These are phyloP conservation scores for Amyelois transitella DNA, from an alignment of 1,140 invertebrate genomes.

Conservation along the genomic window DNA sequence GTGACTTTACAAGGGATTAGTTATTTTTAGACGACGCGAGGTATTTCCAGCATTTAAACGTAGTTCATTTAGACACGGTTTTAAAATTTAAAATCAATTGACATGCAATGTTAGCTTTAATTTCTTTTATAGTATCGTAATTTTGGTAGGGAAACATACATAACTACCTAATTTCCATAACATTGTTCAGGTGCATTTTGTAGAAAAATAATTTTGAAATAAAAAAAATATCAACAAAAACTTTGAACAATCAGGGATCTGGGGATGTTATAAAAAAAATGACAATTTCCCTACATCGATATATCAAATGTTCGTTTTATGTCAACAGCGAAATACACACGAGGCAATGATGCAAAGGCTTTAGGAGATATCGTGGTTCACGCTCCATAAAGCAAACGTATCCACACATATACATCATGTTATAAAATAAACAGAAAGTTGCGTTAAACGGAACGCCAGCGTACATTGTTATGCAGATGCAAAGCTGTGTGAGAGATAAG, in stretches of 20 bases:
- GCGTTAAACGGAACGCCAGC: neutral
- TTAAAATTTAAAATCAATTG: neutral
- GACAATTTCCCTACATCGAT: neutral
- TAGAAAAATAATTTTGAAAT: too few species aligned
- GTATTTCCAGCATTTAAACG: neutral
- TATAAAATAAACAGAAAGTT: conserved; percentile 31
- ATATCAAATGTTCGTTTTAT: conserved; percentile 5
- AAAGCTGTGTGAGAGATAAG: neutral
- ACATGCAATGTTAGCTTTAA: too few species aligned
- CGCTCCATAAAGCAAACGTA: conserved; percentile 49
- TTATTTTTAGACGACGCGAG: neutral
- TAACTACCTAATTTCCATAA: too few species aligned
- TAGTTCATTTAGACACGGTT: neutral
- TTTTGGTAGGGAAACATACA: too few species aligned
- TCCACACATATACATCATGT: conserved; percentile 30
- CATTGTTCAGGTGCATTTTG: too few species aligned
- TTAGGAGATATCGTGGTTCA: conserved; percentile 44
- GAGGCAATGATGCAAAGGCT: conserved; percentile 25
- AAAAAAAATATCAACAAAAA: too few species aligned
- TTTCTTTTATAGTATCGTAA: too few species aligned
- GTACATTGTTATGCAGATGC: neutral
- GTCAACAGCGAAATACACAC: neutral
- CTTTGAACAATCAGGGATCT: too few species aligned
- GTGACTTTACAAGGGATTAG: neutral
- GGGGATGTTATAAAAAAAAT: neutral